phyloP scores from a whole-genome alignment of 2,888 invertebrate genomes.

The Chloroclystis v-ata region DNA sequence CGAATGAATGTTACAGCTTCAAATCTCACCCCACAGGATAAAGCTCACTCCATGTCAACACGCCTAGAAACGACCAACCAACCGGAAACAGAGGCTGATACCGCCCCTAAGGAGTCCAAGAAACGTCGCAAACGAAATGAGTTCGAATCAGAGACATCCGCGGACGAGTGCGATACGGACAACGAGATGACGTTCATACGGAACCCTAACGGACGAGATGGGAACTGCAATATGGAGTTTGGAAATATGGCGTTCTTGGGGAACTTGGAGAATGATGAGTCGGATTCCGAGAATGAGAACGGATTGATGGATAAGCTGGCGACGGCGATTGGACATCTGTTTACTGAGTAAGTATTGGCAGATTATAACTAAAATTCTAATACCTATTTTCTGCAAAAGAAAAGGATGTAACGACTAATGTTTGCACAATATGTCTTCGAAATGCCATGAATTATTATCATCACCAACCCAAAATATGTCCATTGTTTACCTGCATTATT shows the following conservation, averaged over 20 bases:
- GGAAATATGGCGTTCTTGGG: slow-evolving; percentile 70
- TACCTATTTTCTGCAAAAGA: no score
- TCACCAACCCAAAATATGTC: no score
- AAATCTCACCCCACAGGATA: slow-evolving; percentile 73
- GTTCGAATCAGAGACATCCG: slow-evolving; percentile 77
- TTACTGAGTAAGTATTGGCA: slow-evolving; percentile 80
- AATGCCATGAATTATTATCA: no score
- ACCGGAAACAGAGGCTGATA: slow-evolving; percentile 44
- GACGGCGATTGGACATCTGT: slow-evolving; percentile 85
- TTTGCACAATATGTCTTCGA: no score
- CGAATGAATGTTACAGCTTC: no score
- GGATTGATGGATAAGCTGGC: slow-evolving; percentile 83
- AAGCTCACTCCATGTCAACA: slow-evolving; percentile 77
- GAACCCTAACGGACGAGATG: slow-evolving; percentile 58
- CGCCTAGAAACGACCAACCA: slow-evolving; percentile 50
- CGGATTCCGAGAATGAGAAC: slow-evolving; percentile 86
- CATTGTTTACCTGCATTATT: no score
- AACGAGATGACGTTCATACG: slow-evolving; percentile 80
- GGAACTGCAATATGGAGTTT: slow-evolving; percentile 56
- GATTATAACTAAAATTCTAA: not conserved
- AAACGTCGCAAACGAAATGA: slow-evolving; percentile 57
- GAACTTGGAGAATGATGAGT: slow-evolving; percentile 80
- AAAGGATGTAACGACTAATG: no score
- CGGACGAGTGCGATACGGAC: slow-evolving; percentile 78
- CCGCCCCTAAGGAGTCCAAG: slow-evolving; percentile 40